phyloP scores from a whole-genome alignment of 1,140 invertebrate species.

The Cephus cinctus region DNA sequence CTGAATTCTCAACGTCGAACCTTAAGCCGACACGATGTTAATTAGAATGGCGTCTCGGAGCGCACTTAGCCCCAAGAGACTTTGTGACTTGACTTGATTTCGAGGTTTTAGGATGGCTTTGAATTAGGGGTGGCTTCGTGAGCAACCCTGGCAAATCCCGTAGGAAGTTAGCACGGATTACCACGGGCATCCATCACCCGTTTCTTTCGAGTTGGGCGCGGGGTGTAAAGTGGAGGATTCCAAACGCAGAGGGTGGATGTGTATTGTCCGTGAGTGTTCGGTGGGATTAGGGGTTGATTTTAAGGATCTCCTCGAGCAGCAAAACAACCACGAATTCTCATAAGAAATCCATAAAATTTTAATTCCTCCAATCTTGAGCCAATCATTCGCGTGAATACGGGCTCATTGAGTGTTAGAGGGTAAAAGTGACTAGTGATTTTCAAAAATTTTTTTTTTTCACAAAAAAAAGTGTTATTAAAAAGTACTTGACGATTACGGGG shows the following conservation, averaged over 20 bases:
- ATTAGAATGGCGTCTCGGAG: conserved; percentile 39
- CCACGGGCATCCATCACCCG: conserved; percentile 42
- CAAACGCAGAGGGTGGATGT: not conserved
- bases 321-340: not conserved
- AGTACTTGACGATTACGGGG: conserved; percentile 30
- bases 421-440: no score
- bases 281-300: conserved; percentile 19
- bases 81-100: conserved; percentile 46
- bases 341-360: no score
- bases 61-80: conserved; percentile 23
- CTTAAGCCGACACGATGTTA: conserved; percentile 47
- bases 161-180: conserved; percentile 47
- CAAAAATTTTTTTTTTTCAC: no score
- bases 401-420: no score
- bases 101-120: conserved; percentile 40
- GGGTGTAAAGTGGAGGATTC: conserved; percentile 7
- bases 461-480: not conserved
- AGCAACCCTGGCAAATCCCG: conserved; percentile 32
- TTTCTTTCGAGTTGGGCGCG: conserved; percentile 26
- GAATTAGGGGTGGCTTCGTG: conserved; percentile 29
- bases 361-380: no score
- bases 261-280: conserved; percentile 8
- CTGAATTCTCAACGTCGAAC: conserved; percentile 22
- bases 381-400: no score
- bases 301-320: conserved; percentile 12